These are phyloP conservation scores for Melolontha melolontha DNA, from an alignment of 2,888 invertebrate species.

Conservation along the genomic window DNA sequence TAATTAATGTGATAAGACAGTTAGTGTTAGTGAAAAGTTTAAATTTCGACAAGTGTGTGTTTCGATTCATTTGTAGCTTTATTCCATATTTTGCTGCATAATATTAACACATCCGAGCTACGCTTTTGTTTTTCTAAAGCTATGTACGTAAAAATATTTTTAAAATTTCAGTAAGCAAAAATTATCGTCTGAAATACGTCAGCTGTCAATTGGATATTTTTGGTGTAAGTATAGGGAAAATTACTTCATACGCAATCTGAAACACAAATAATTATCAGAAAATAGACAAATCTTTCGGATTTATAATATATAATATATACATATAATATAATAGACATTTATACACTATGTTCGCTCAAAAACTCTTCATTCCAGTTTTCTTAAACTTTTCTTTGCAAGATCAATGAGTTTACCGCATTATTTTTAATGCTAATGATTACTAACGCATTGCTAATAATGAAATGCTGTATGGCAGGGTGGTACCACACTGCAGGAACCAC, in stretches of 20 bases:
- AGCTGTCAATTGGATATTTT: conserved; percentile 12
- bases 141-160: conserved; percentile 32
- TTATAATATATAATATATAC: no score
- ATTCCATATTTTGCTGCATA: conserved; percentile 5
- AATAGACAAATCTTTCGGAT: background rate
- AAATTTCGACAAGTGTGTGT: conserved; percentile 15
- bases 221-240: conserved; percentile 3
- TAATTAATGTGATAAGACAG: conserved; percentile 42
- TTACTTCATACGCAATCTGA: conserved; percentile 11
- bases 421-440: no score
- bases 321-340: no score
- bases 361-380: no score
- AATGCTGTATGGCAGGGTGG: no score
- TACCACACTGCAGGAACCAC: no score
- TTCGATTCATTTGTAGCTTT: conserved; percentile 4
- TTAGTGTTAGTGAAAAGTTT: conserved; percentile 8
- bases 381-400: no score
- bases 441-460: no score
- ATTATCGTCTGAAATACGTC: background rate
- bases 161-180: conserved; percentile 23
- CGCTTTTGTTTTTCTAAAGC: conserved; percentile 24
- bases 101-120: conserved; percentile 8
- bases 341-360: no score
- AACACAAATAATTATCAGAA: background rate
- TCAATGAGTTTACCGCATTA: no score